Evolutionary conservation across 2,797 vertebrate genomes (phyloP).

Genomic region (Malurus leucopterus): DNA sequence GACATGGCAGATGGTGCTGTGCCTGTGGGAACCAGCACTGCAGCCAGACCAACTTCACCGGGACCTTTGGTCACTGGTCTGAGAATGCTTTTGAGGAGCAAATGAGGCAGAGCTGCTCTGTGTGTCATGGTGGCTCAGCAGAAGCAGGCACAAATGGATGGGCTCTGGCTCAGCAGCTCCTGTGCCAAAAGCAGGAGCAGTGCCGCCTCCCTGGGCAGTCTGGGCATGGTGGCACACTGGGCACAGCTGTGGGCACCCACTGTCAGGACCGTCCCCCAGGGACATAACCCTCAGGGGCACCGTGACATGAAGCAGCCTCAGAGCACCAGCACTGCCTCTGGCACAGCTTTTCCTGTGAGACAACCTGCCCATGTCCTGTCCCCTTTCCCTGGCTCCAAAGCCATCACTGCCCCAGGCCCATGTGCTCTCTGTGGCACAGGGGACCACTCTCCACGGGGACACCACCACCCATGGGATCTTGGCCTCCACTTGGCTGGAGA

Average conservation of each 20-base stretch:
- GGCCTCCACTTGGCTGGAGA: not conserved
- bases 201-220: not conserved
- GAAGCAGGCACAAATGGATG: fast-evolving
- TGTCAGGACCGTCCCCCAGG: not conserved
- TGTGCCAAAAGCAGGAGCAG: not conserved
- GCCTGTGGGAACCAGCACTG: fast-evolving
- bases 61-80: not conserved
- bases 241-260: fast-evolving
- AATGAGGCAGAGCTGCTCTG: not conserved
- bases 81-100: not conserved
- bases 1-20: fast-evolving
- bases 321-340: not conserved
- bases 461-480: not conserved
- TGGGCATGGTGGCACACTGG: fast-evolving
- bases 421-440: fast-evolving
- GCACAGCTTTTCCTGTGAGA: not conserved
- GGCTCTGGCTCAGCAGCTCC: not conserved
- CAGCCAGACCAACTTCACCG: not conserved
- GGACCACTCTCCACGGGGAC: not conserved
- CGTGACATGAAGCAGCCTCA: not conserved
- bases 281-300: not conserved
- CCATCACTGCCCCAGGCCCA: not conserved
- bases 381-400: not conserved
- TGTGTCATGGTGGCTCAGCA: fast-evolving
- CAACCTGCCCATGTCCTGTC: not conserved